phyloP scores from a whole-genome alignment of 2,113 vertebrate species.

The Turdus rufiventris region DNA sequence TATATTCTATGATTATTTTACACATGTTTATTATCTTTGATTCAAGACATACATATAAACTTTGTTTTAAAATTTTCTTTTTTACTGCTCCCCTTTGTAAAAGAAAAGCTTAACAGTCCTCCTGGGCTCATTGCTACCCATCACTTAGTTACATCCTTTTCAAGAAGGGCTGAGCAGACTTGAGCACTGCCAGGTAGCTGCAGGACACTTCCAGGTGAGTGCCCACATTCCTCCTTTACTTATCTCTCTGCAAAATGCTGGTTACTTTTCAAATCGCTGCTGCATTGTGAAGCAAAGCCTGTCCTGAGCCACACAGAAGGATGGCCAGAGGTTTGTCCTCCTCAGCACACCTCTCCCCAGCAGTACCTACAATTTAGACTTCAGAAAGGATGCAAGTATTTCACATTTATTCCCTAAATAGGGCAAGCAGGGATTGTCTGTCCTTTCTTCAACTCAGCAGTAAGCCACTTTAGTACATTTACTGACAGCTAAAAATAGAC shows the following conservation, averaged over 20 bases:
- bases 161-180: background rate
- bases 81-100: background rate
- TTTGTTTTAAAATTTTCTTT: background rate
- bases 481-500: constrained; percentile 56
- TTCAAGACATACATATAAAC: background rate
- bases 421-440: constrained; percentile 38
- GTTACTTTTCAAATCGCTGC: background rate
- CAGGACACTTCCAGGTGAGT: background rate
- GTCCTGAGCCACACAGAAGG: background rate
- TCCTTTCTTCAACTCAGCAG: constrained; percentile 44
- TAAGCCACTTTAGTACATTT: constrained; percentile 49
- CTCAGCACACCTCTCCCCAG: background rate
- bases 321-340: background rate
- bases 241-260: background rate
- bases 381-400: background rate
- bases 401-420: constrained; percentile 58
- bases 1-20: background rate
- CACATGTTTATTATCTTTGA: background rate
- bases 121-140: background rate
- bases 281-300: background rate
- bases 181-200: background rate
- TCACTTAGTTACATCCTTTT: background rate
- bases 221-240: background rate
- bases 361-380: background rate
- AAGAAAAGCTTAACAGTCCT: background rate